Evolutionary conservation across 2,113 vertebrate species (phyloP), one percentile per base, ranked within the genome.

Genomic region (Elachura formosa): DNA sequence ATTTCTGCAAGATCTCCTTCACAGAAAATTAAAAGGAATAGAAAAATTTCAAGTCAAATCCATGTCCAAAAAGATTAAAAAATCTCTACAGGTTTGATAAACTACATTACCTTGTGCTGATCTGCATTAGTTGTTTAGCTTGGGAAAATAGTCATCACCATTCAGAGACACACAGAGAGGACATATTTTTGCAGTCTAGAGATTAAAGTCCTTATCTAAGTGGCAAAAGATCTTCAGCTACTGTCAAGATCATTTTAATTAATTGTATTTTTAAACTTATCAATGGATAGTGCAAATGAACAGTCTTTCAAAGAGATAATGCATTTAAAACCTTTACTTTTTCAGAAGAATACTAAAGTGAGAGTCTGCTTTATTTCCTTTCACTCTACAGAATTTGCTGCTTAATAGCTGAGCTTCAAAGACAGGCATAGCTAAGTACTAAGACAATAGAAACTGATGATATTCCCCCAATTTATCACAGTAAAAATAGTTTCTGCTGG

Each of bases 171-270:
- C 13, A 43, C 5, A n/a, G 16, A 49, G 29, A 82, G 12, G 19
- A 75, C 2, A 2, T 46, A 31, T 31, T 63, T 85, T 48, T 63
- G 21, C n/a, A 79, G 17, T 52, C 16, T 59, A 51, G n/a, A 71
- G 66, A 75, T 91, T 74, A 48, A 82, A 51, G 26, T 55, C 31
- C 28, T 87, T 84, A 67, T 84, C 20, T 74, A 77, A 81, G 51
- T 31, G 45, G 20, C 10, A 64, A 33, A 80, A 80, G 38, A 66
- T 74, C 31, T 87, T 36, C 31, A 38, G 26, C 2, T 55, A 19
- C 62, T 55, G 26, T 76, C 62, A 73, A 68, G 36, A 61, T n/a
- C 4, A 31, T 77, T 84, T 9, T 74, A 71, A 84, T 74, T 84
- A 89, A 77, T 41, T 34, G 17, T 36, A 48, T 84, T 69, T 95